Evolutionary conservation across 1,140 invertebrate genomes (phyloP).

Genomic region (Idris sp.): DNA sequence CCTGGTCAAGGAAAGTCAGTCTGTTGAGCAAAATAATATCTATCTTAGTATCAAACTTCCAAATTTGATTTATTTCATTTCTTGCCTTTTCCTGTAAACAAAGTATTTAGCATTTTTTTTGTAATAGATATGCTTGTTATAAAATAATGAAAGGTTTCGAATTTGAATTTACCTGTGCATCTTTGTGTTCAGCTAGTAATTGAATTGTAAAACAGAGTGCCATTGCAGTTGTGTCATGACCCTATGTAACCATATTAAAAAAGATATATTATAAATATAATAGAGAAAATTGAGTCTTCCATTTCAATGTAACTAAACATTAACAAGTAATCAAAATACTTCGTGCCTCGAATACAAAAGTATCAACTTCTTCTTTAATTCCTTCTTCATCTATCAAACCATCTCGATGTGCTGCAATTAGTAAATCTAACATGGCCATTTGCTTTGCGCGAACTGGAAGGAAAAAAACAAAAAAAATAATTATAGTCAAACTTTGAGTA

Average conservation of each 20-base stretch:
- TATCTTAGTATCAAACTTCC: not conserved
- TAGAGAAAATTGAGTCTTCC: no score
- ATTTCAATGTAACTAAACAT: no score
- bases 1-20: constrained; percentile 7
- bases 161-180: constrained; percentile 28
- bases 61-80: constrained; percentile 26
- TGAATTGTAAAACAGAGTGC: constrained; percentile 19
- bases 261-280: no score
- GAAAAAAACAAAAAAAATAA: no score
- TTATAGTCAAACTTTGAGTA: no score
- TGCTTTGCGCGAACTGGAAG: no score
- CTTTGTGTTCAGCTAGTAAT: constrained; percentile 18
- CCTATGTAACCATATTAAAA: constrained; percentile 5
- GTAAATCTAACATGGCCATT: constrained; percentile 88
- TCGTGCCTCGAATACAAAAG: constrained; percentile 78
- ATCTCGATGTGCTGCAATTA: constrained; percentile 81
- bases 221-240: constrained; percentile 33
- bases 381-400: constrained; percentile 80
- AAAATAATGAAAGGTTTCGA: no score
- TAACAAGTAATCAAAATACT: no score
- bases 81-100: constrained; percentile 18
- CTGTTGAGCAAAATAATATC: constrained; percentile 20
- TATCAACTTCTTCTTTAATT: constrained; percentile 83
- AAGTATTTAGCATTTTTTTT: no score
- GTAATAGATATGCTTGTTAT: no score